Conservation (phyloP, 2,888 invertebrate genomes). For the Xestia c-nigrum region DNA sequence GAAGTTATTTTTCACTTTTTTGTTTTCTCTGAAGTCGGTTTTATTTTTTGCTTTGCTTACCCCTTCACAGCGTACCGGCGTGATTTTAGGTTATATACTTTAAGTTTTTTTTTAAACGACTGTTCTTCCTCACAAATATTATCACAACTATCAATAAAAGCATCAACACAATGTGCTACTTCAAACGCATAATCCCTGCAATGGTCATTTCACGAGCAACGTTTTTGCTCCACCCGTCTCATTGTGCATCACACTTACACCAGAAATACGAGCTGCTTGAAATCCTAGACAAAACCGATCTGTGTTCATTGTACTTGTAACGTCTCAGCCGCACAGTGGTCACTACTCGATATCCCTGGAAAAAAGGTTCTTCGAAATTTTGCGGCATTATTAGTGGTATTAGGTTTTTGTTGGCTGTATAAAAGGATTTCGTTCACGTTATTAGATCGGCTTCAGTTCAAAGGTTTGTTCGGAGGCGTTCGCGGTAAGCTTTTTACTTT, state of each 20-base stretch:
- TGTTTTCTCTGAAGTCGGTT: no score
- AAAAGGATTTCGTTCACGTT: constrained; percentile 74
- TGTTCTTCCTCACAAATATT: constrained; percentile 36
- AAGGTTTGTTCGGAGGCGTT: constrained; percentile 78
- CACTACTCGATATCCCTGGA: constrained; percentile 68
- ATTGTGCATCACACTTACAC: constrained; percentile 68
- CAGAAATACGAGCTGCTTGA: constrained; percentile 75
- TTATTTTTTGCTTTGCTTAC: no score
- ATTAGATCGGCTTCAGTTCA: constrained; percentile 65
- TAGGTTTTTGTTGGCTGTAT: constrained; percentile 69
- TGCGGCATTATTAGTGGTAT: constrained; percentile 69
- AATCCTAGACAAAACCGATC: constrained; percentile 71
- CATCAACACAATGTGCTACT: constrained; percentile 57
- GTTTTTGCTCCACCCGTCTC: constrained; percentile 60
- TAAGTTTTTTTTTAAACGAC: constrained; percentile 12
- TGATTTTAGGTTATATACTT: no score
- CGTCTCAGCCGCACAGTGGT: constrained; percentile 73
- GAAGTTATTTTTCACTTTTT: no score
- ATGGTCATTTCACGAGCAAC: constrained; percentile 74
- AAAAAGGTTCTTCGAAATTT: constrained; percentile 71
- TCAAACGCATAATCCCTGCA: constrained; percentile 66
- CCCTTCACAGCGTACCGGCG: no score
- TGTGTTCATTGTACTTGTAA: constrained; percentile 56
- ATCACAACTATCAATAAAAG: constrained; percentile 63
- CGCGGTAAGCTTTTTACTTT: constrained; percentile 65